Conservation (phyloP, 2,888 invertebrate species). For the Troides oblongomaculatus region DNA sequence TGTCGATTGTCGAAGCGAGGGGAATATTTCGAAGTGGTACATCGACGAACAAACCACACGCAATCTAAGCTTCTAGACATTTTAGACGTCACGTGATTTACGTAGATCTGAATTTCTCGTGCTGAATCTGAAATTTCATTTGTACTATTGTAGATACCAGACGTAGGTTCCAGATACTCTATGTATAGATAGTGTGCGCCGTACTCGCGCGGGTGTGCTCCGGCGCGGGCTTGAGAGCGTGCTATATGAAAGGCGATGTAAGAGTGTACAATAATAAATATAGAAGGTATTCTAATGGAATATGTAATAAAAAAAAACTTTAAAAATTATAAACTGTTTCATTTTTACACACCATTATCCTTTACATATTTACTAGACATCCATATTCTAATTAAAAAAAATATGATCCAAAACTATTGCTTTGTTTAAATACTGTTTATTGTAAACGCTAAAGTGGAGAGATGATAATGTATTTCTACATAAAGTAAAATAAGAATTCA, state of each 20-base stretch:
- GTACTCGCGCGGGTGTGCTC: constrained; percentile 38
- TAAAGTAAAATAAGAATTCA: no score
- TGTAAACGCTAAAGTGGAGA: no score
- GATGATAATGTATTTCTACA: no score
- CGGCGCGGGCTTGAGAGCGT: constrained; percentile 42
- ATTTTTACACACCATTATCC: constrained; percentile 1
- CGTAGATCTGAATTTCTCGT: constrained; percentile 64
- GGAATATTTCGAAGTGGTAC: constrained; percentile 24
- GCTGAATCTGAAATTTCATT: constrained; percentile 58
- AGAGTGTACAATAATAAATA: constrained; percentile 73
- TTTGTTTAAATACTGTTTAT: not conserved
- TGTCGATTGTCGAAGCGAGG: constrained; percentile 19
- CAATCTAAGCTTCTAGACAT: constrained; percentile 63
- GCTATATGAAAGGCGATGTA: constrained; percentile 53
- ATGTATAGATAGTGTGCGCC: constrained; percentile 48
- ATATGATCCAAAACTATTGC: not conserved
- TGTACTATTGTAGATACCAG: constrained; percentile 67
- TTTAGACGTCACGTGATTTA: constrained; percentile 62
- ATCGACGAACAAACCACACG: constrained; percentile 52
- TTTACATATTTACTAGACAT: not conserved
- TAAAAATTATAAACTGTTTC: constrained; percentile 46
- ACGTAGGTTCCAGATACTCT: constrained; percentile 56
- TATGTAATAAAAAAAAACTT: constrained; percentile 76
- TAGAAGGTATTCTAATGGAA: constrained; percentile 80
- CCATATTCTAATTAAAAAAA: not conserved